These are phyloP conservation scores for Orycteropus afer DNA, from an alignment of 2,113 vertebrate species.

Conservation along the genomic window DNA sequence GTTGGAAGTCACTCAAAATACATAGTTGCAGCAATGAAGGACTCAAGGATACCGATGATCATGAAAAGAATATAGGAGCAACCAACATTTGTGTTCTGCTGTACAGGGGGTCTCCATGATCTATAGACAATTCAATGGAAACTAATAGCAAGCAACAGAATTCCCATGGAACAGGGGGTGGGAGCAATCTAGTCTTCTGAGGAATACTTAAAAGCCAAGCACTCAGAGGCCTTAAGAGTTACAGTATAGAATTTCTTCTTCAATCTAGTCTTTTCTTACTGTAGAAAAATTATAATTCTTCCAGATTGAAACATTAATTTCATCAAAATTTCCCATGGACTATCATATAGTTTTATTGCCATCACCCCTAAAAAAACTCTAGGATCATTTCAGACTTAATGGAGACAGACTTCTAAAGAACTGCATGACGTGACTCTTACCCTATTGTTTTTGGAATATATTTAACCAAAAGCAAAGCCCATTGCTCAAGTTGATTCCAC, in stretches of 20 bases:
- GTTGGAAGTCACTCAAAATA: background rate
- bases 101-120: background rate
- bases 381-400: background rate
- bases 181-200: background rate
- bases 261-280: background rate
- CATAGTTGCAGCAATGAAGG: background rate
- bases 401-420: background rate
- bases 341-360: background rate
- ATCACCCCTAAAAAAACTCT: background rate
- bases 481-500: background rate
- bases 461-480: background rate
- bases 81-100: background rate
- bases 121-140: background rate
- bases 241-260: constrained; percentile 21
- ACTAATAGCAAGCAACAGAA: background rate
- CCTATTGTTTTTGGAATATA: background rate
- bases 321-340: background rate
- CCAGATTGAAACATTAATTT: background rate
- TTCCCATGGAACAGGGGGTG: too few relatives aligned
- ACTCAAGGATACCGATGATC: background rate
- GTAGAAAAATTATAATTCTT: constrained; percentile 18
- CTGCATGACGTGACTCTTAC: background rate
- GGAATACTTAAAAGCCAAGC: background rate
- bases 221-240: background rate
- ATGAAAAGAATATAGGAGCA: background rate